Evolutionary conservation across 2,888 invertebrate genomes (phyloP), one percentile per base, ranked within the genome.

Genomic region (Keiferia lycopersicella): DNA sequence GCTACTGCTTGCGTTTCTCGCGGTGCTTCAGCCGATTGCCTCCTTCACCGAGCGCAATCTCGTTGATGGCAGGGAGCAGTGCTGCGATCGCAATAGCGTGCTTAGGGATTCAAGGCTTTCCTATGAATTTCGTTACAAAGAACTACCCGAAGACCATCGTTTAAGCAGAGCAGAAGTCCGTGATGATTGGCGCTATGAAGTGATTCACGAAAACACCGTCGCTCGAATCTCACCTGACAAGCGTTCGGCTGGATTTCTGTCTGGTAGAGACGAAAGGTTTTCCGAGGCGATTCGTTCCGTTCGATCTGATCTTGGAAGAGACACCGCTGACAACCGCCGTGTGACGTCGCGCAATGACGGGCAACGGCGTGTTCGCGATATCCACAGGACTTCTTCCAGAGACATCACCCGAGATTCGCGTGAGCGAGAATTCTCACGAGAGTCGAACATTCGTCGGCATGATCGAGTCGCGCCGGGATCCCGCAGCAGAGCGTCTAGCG

Each of bases 1-100:
- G 75, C 81, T 87, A 70, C 79, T 91, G 69, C 79, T 89, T 79
- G 84, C 86, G 79, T 80, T 88, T 79, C 78, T 86, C 77, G 84
- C 85, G 78, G 79, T 86, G 67, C 77, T 88, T 68, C 83, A 87
- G 69, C 86, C 87, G 67, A 83, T 83, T 74, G 78, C 77, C 70
- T 83, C 87, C 66, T 84, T 79, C 72, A 76, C 79, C 63, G 86
- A 87, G 63, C 75, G 76, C 70, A 82, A 77, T 69, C 75, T 84
- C 74, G 78, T 89, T 84, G 82, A 91, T 90, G 91, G 90, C 78
- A 81, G 84, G 78, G 75, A 80, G 71, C 76, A 80, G 79, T 82
- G 86, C 72, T 84, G 82, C 73, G 78, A 81, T 66, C 76, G 71
- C 66, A 68, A 75, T 68, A 70, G 75, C 64, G 67, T 73, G 53